phyloP scores from a whole-genome alignment of 92 coral and sea anemone genomes.

The Chrysogorgia sp. region DNA sequence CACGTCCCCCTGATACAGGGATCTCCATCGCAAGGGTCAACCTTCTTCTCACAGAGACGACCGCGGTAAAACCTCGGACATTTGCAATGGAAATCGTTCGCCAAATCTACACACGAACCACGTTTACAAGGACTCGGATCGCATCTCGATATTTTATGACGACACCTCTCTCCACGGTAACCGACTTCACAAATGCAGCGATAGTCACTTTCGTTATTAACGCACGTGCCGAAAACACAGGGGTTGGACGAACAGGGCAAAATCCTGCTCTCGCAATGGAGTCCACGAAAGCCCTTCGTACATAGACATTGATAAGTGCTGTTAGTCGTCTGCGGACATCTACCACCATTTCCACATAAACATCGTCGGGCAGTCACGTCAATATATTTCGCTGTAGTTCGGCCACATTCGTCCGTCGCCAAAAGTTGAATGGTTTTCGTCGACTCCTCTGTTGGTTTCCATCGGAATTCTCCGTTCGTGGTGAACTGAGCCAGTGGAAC shows the following conservation, averaged over 20 bases:
- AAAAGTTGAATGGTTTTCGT: slow-evolving; percentile 44
- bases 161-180: slow-evolving; percentile 29
- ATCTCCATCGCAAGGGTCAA: slow-evolving; percentile 44
- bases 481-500: slow-evolving; percentile 35
- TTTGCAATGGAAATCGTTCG: slow-evolving; percentile 50
- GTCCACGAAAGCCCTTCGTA: not conserved
- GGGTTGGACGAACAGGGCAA: slow-evolving; percentile 62
- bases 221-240: slow-evolving; percentile 55
- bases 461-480: slow-evolving; percentile 46
- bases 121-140: slow-evolving; percentile 48
- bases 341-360: slow-evolving; percentile 19
- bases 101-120: slow-evolving; percentile 62
- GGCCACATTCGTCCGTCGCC: slow-evolving; percentile 70
- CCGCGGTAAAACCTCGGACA: slow-evolving; percentile 69
- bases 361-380: slow-evolving; percentile 18
- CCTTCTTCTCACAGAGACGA: slow-evolving; percentile 48
- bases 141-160: not conserved
- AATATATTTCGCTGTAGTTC: slow-evolving; percentile 15
- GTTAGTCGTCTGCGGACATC: not conserved
- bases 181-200: slow-evolving; percentile 35
- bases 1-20: slow-evolving; percentile 78
- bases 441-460: slow-evolving; percentile 39
- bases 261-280: slow-evolving; percentile 21
- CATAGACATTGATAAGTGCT: slow-evolving; percentile 32
- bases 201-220: slow-evolving; percentile 8